Evolutionary conservation across 2,113 vertebrate species (phyloP).

Genomic region (Galbula dea): DNA sequence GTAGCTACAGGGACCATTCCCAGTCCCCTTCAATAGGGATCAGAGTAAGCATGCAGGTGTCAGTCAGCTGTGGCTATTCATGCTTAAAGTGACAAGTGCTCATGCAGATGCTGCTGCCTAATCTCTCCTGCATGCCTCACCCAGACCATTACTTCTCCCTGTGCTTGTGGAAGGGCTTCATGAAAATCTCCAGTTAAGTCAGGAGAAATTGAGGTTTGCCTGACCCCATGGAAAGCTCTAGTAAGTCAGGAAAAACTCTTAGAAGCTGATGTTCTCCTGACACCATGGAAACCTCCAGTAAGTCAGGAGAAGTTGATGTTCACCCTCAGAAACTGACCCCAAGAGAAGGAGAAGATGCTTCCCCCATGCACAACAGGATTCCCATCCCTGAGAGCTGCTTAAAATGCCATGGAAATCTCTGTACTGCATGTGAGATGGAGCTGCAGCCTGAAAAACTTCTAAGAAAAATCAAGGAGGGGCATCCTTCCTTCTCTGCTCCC

Average conservation of each 20-base stretch:
- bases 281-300: neutral
- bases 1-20: fast-evolving
- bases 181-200: no score
- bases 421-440: neutral
- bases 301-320: neutral
- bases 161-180: neutral
- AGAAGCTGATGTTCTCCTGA: no score
- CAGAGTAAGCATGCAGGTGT: no score
- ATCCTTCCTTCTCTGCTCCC: neutral
- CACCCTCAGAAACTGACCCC: neutral
- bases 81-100: neutral
- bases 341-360: neutral
- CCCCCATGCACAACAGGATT: neutral
- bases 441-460: neutral
- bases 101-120: neutral
- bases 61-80: neutral
- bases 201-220: no score
- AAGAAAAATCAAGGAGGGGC: neutral
- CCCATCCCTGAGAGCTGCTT: neutral
- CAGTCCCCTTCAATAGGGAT: neutral
- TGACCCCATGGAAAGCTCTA: no score
- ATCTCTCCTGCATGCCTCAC: no score
- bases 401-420: neutral
- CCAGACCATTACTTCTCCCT: neutral
- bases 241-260: no score